Percentiles rank a stretch among this genome's conserved stretches.
Evolutionary conservation across 2,888 invertebrate species (phyloP).

Genomic region (Neoitamus cyanurus): DNA sequence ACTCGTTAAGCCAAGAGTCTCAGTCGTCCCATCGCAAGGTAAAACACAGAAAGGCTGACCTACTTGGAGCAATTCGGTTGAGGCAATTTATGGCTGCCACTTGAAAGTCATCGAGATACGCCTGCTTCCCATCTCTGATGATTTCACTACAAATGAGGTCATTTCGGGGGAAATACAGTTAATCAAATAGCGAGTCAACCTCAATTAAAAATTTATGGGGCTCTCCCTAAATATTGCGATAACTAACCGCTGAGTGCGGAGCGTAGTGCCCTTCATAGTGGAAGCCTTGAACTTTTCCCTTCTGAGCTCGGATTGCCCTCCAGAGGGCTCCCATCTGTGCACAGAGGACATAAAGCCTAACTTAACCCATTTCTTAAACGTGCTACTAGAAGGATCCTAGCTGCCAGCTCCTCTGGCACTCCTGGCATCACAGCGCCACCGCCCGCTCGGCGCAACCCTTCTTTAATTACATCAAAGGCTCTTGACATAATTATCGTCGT

Average conservation of each 20-base stretch:
- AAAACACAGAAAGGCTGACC: slow-evolving; percentile 16
- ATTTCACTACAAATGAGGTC: slow-evolving; percentile 24
- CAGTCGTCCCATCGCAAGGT: not conserved
- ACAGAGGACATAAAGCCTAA: slow-evolving; percentile 40
- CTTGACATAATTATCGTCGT: slow-evolving; percentile 47
- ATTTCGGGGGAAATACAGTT: slow-evolving; percentile 34
- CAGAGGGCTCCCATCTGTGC: slow-evolving; percentile 11
- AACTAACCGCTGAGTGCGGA: not conserved
- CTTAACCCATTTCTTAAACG: slow-evolving; percentile 40
- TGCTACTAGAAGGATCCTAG: not conserved
- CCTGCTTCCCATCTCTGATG: slow-evolving; percentile 19
- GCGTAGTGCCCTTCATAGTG: slow-evolving; percentile 36
- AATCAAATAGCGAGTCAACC: slow-evolving; percentile 39
- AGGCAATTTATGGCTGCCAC: slow-evolving; percentile 29
- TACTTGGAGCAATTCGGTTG: slow-evolving; percentile 2
- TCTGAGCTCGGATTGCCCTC: slow-evolving; percentile 24
- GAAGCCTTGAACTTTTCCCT: slow-evolving; percentile 39
- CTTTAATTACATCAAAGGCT: slow-evolving; percentile 45
- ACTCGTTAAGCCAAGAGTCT: not conserved
- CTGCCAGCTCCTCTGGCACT: not conserved
- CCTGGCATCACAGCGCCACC: not conserved
- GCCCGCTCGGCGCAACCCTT: not conserved
- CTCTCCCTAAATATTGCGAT: slow-evolving; percentile 38
- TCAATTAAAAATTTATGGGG: slow-evolving; percentile 33
- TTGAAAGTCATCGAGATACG: slow-evolving; percentile 22